Evolutionary conservation across 2,113 vertebrate species (phyloP).

Genomic region (Paradisaea rubra): DNA sequence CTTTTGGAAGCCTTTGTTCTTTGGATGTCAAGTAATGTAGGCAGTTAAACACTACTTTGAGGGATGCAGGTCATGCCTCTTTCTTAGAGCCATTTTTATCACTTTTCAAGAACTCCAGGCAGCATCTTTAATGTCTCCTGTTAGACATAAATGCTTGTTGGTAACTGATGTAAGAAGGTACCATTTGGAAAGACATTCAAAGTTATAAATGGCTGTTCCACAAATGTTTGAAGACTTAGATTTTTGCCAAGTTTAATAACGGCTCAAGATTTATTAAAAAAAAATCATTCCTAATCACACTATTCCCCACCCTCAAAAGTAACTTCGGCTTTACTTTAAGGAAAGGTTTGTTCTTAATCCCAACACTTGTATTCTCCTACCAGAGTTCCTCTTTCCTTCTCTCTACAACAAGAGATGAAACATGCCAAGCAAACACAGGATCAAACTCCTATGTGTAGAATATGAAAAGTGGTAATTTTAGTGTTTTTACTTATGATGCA

Average conservation of each 20-base stretch:
- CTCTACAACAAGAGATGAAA: background rate
- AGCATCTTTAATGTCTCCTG: slow-evolving; percentile 44
- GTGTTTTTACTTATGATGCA: background rate
- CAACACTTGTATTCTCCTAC: background rate
- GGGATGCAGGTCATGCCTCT: slow-evolving; percentile 38
- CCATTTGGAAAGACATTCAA: background rate
- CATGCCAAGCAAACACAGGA: background rate
- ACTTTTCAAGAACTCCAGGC: slow-evolving; percentile 41
- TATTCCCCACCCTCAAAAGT: background rate
- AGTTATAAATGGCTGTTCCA: background rate
- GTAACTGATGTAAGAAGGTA: slow-evolving; percentile 9
- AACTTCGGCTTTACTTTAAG: background rate
- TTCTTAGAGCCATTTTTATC: slow-evolving; percentile 51
- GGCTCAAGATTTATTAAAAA: background rate
- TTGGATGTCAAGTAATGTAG: slow-evolving; percentile 51
- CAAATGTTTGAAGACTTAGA: background rate
- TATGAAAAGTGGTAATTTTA: background rate
- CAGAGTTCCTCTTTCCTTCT: background rate
- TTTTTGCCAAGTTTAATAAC: slow-evolving; percentile 15
- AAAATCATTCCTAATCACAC: background rate
- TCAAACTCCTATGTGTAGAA: background rate
- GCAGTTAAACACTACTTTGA: slow-evolving; percentile 54
- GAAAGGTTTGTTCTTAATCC: background rate
- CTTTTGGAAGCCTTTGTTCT: slow-evolving; percentile 56
- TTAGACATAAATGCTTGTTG: slow-evolving; percentile 38